Conservation (phyloP, 1,140 invertebrate genomes). For the Gryon sp. region DNA sequence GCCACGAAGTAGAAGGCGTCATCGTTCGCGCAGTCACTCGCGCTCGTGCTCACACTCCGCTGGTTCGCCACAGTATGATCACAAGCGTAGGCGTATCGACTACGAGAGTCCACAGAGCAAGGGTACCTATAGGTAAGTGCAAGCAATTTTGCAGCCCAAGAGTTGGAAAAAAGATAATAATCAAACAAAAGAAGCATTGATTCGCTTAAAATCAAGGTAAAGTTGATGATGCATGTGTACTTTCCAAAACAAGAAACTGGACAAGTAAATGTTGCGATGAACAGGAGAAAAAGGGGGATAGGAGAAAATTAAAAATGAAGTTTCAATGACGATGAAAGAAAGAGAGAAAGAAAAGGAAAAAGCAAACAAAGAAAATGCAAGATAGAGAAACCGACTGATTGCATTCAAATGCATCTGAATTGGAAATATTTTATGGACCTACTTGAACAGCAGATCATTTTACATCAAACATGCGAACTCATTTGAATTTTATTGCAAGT, state of each 20-base stretch:
- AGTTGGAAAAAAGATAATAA: too few relatives aligned
- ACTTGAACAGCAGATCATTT: background rate
- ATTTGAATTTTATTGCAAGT: background rate
- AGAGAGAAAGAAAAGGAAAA: too few relatives aligned
- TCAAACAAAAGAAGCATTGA: too few relatives aligned
- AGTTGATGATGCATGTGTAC: conserved; percentile 20
- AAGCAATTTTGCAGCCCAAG: conserved; percentile 28
- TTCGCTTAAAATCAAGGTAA: conserved; percentile 29
- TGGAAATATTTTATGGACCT: background rate
- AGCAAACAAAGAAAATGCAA: too few relatives aligned
- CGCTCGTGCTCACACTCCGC: conserved; percentile 80
- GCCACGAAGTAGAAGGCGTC: conserved; percentile 88
- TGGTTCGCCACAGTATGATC: conserved; percentile 78
- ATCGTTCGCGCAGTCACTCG: conserved; percentile 85
- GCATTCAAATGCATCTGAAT: conserved; percentile 10
- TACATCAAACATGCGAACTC: conserved; percentile 1
- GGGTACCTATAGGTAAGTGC: conserved; percentile 80
- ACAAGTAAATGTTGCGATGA: too few relatives aligned
- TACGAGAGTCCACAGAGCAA: conserved; percentile 80
- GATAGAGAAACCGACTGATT: conserved; percentile 6
- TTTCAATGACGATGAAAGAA: conserved; percentile 25
- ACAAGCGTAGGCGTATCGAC: conserved; percentile 81
- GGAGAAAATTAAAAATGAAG: conserved; percentile 15
- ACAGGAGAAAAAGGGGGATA: too few relatives aligned
- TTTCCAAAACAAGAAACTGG: too few relatives aligned